Conservation (phyloP, 2,797 vertebrate genomes). For the Pipistrellus pygmaeus region DNA sequence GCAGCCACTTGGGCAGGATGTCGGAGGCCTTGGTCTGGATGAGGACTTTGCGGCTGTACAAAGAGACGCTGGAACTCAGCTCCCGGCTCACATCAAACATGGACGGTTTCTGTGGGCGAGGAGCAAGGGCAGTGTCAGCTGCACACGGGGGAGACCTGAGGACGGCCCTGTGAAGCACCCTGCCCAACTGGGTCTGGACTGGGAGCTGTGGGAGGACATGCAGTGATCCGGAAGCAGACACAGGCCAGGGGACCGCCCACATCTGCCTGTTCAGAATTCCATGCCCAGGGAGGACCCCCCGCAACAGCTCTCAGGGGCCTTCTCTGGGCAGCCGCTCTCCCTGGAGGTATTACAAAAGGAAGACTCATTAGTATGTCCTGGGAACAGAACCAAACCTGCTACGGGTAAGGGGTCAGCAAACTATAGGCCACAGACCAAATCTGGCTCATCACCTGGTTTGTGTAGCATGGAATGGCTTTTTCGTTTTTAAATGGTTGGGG, state of each 20-base stretch:
- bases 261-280: not conserved
- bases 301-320: not conserved
- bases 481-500: not conserved
- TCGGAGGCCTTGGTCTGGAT: slow-evolving; percentile 97
- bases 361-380: not conserved
- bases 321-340: not conserved
- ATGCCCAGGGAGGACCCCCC: not conserved
- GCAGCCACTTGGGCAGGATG: slow-evolving; percentile 97
- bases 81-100: slow-evolving; percentile 99
- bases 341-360: not conserved
- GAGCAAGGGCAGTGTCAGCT: not conserved
- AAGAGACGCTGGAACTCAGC: slow-evolving; percentile 93
- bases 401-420: not conserved
- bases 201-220: fast-evolving
- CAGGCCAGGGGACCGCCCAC: not conserved
- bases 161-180: not conserved
- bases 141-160: not conserved
- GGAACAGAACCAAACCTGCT: not conserved
- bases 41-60: slow-evolving; percentile 97
- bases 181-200: too few species aligned
- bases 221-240: not conserved
- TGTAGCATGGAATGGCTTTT: not conserved
- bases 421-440: not conserved
- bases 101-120: slow-evolving; percentile 92
- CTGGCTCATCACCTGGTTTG: too few species aligned